Evolutionary conservation across 2,888 invertebrate species (phyloP).

Genomic region (Drosophila quinaria): DNA sequence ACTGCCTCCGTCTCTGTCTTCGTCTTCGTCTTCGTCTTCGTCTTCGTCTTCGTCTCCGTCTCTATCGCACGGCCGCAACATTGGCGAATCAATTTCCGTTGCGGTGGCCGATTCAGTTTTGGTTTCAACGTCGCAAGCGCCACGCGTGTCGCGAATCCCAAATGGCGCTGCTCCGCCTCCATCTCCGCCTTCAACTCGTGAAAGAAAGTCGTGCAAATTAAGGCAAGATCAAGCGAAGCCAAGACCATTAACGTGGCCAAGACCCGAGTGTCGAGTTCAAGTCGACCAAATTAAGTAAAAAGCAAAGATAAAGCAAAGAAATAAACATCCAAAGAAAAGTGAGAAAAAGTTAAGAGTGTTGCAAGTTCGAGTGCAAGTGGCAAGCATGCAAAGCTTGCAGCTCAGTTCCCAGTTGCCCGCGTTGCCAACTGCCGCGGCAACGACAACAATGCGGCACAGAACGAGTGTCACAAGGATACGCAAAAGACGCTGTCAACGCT

Average conservation of each 20-base stretch:
- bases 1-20: slow-evolving; percentile 33
- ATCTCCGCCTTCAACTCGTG: slow-evolving; percentile 12
- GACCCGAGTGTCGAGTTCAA: slow-evolving; percentile 13
- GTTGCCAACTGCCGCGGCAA: slow-evolving; percentile 46
- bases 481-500: slow-evolving; percentile 63
- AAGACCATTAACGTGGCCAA: slow-evolving; percentile 4
- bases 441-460: slow-evolving; percentile 54
- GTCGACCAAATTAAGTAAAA: slow-evolving; percentile 17
- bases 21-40: slow-evolving; percentile 20
- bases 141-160: slow-evolving; percentile 78
- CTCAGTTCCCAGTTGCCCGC: slow-evolving; percentile 48
- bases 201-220: slow-evolving; percentile 47
- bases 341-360: slow-evolving; percentile 18
- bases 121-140: slow-evolving; percentile 75
- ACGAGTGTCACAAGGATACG: slow-evolving; percentile 70
- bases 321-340: slow-evolving; percentile 6
- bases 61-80: slow-evolving; percentile 54
- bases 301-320: slow-evolving; percentile 10
- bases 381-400: slow-evolving; percentile 53
- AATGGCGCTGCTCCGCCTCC: slow-evolving; percentile 62
- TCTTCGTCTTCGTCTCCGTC: slow-evolving; percentile 11
- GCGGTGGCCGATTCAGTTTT: slow-evolving; percentile 79
- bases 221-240: slow-evolving; percentile 45
- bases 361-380: slow-evolving; percentile 24
- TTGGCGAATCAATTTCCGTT: slow-evolving; percentile 80